phyloP scores from a whole-genome alignment of 37 sponge, comb jelly and placozoan species.

The Oscarella lobularis region DNA sequence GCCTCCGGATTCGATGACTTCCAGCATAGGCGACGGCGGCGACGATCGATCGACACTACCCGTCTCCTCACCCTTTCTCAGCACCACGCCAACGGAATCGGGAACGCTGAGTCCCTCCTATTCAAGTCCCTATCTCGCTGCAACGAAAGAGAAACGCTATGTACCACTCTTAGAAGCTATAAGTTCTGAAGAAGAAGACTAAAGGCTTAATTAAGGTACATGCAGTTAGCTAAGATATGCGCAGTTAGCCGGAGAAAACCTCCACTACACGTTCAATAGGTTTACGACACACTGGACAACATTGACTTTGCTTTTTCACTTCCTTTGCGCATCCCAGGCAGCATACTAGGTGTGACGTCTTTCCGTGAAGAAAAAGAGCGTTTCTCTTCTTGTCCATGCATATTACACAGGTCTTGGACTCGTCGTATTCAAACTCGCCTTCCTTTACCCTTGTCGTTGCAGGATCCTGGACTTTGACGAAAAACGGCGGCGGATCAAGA shows the following conservation, averaged over 20 bases:
- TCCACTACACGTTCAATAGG: background rate
- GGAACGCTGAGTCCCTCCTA: too few species aligned
- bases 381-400: background rate
- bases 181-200: background rate
- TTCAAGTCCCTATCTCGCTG: too few species aligned
- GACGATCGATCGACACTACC: too few species aligned
- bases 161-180: background rate
- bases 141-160: too few species aligned
- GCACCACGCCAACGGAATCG: too few species aligned
- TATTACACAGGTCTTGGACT: background rate
- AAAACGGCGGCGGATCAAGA: background rate
- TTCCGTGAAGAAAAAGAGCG: constrained; percentile 3
- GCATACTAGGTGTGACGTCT: constrained; percentile 3
- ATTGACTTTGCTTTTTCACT: background rate
- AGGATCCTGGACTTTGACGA: background rate
- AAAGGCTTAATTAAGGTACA: background rate
- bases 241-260: background rate
- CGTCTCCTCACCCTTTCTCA: too few species aligned
- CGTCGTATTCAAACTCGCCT: background rate
- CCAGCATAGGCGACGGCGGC: too few species aligned
- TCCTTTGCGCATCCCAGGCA: background rate
- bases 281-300: background rate
- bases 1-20: too few species aligned
- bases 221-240: background rate
- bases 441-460: too few species aligned